Evolutionary conservation across 2,888 invertebrate species (phyloP), one percentile per base, ranked within the genome.

Genomic region (Baccha elongata): DNA sequence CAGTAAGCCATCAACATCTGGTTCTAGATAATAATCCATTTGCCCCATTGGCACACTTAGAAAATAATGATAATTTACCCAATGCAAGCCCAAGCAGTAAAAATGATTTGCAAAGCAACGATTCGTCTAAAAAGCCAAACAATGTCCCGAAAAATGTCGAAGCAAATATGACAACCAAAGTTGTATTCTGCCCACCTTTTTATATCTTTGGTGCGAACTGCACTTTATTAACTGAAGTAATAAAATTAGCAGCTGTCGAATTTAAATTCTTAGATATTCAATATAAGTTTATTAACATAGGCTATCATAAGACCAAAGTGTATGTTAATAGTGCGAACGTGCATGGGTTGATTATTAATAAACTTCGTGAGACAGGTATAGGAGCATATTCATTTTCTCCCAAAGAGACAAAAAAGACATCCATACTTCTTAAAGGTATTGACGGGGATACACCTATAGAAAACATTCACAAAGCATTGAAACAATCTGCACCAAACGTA

Each of bases 331-430:
- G 21, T 21, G 19, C 21, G 11, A 46, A 2, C 21, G 21, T 46
- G 46, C 46, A 46, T 46, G 21, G n/a, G 5, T 21, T 46, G 4
- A 46, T 46, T 19, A 64, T 48, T 15, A 15, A 48, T 23, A 8
- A 2, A 37, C 64, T 64, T 35, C 21, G 64, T 4, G 10, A 21
- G 11, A 48, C 48, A 17, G 46, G 62, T 29, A 17, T 62, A 10
- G 62, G 46, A 1, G 62, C 46, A 0, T 46, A 10, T n/a, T 64
- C 64, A 21, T 64, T 64, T 15, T 64, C 35, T 35, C 35, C 23
- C 21, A 37, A 48, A 23, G 64, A 37, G 7, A 35, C 64, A 19
- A 64, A 64, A 21, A 48, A 21, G 26, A n/a, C 35, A 21, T 44
- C 52, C n/a, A 60, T 40, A 10, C 6, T 52, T 19, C 37, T 68